Evolutionary conservation across 2,113 vertebrate genomes (phyloP).

Genomic region (Daphoenositta chrysoptera): DNA sequence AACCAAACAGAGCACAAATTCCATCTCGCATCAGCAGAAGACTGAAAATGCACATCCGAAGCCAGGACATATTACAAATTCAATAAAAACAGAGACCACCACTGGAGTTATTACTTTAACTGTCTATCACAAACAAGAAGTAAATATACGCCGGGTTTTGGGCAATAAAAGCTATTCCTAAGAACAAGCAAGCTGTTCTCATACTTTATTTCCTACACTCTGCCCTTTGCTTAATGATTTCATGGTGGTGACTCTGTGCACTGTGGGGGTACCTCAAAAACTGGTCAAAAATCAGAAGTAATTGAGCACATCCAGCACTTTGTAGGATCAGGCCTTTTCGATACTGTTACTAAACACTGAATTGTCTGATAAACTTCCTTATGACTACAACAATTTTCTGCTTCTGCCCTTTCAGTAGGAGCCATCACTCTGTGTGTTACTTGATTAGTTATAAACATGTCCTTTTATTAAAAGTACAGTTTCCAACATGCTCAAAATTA

Average conservation of each 20-base stretch:
- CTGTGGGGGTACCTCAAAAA: background rate
- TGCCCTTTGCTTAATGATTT: slow-evolving; percentile 40
- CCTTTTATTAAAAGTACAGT: slow-evolving; percentile 44
- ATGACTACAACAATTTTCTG: background rate
- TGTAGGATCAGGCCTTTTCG: background rate
- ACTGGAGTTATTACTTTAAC: background rate
- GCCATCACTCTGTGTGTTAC: background rate
- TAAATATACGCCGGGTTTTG: background rate
- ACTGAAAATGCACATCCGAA: background rate
- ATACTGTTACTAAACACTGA: background rate
- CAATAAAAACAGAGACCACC: background rate
- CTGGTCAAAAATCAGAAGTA: background rate
- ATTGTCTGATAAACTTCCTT: slow-evolving; percentile 1
- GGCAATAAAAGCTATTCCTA: slow-evolving; percentile 1
- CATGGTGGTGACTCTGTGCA: background rate
- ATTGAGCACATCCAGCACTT: background rate
- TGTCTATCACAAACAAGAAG: slow-evolving; percentile 11
- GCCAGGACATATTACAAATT: background rate
- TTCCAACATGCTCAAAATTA: background rate
- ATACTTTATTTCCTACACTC: background rate
- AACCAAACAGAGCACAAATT: slow-evolving; percentile 17
- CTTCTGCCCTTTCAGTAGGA: slow-evolving; percentile 30
- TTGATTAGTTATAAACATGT: slow-evolving; percentile 50
- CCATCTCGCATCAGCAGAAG: background rate
- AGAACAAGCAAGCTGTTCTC: slow-evolving; percentile 10